A percentile compares a stretch with the other conserved stretches of the same genome.
phyloP scores from a whole-genome alignment of 1,140 invertebrate genomes.

The Drosophila nasuta region DNA sequence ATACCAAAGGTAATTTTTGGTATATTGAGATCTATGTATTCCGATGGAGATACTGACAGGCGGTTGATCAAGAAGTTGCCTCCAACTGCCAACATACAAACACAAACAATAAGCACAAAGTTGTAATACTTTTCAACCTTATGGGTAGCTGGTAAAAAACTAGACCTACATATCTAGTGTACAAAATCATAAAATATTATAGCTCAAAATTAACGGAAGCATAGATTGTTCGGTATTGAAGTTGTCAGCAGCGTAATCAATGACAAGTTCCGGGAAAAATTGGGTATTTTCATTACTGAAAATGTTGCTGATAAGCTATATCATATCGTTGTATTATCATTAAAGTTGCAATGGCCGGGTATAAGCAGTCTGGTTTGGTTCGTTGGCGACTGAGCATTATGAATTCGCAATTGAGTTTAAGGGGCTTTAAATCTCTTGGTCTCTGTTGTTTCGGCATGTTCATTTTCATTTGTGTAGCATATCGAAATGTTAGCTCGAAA shows the following conservation, averaged over 20 bases:
- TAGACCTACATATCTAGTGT: background rate
- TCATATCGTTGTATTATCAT: background rate
- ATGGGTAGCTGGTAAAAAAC: too few relatives aligned
- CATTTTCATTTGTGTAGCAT: background rate
- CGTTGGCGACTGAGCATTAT: slow-evolving; percentile 15
- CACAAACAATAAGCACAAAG: too few relatives aligned
- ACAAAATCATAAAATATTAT: background rate
- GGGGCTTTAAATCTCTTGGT: slow-evolving; percentile 13
- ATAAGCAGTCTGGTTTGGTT: slow-evolving; percentile 2
- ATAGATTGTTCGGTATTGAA: background rate
- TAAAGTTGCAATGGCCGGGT: background rate
- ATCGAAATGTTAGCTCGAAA: background rate
- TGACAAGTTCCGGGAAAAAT: slow-evolving; percentile 7
- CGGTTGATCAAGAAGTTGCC: too few relatives aligned
- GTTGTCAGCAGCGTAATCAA: background rate
- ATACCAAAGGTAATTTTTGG: too few relatives aligned
- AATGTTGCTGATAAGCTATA: background rate
- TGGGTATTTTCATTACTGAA: slow-evolving; percentile 6
- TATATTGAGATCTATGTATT: too few relatives aligned
- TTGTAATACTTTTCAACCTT: too few relatives aligned
- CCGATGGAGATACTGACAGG: too few relatives aligned
- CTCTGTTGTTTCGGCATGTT: background rate
- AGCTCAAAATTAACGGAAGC: background rate
- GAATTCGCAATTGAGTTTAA: background rate
- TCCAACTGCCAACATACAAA: too few relatives aligned